Evolutionary conservation across 2,888 invertebrate genomes (phyloP), one percentile per base, ranked within the genome.

Genomic region (Lasius fuliginosus): DNA sequence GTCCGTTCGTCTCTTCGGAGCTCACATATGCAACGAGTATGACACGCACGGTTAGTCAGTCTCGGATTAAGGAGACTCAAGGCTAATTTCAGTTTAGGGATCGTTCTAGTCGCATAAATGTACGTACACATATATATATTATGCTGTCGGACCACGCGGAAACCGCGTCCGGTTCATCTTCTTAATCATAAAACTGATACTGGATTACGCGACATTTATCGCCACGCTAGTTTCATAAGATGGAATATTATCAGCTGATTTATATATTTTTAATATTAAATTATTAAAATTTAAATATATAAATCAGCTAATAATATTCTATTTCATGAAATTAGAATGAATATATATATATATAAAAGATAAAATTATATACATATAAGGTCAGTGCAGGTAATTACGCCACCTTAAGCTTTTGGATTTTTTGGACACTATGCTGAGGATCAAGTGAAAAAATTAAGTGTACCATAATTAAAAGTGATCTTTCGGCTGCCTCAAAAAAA

Each of bases 11-110:
- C 42, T 82, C 40, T 23, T n/a, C 23, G 23, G n/a, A 33, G 12
- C 77, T 46, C 71, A 42, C 76, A 62, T 65, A 64, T 75, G 84
- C 46, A 85, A 64, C 27, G 40, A 68, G 62, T 12, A 30, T 49
- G 69, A 85, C 73, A 77, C 40, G 64, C 79, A 79, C 68, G 49
- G 65, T 60, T 69, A 46, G 75, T 36, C 77, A 62, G 65, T 58
- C 71, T 27, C 64, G 75, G 76, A 84, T 86, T 86, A 86, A 86
- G 73, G 53, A 75, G 84, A 75, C 76, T 82, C 86, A 77, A 86
- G 86, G 73, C 82, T 82, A 84, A 86, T 86, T 86, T 84, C 75
- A 67, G 74, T 82, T 84, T 86, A 82, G 73, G 84, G 82, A 49
- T 76, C 75, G 33, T 84, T 53, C 60, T 67, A 67, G 27, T 30